These are phyloP conservation scores for Barypeithes pellucidus DNA, from an alignment of 2,888 invertebrate genomes.

Conservation along the genomic window DNA sequence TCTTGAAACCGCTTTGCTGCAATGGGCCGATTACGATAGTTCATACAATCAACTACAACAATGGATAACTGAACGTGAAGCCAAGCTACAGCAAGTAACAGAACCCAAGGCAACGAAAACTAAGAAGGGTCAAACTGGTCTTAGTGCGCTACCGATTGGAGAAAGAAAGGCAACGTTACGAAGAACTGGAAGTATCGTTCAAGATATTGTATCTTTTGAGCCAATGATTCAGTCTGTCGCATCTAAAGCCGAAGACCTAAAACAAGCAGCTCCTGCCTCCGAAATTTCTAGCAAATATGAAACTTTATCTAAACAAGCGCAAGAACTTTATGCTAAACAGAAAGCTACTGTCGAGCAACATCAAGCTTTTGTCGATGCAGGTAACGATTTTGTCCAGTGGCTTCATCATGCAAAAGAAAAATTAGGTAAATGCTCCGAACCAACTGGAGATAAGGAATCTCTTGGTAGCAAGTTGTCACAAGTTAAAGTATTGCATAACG, in stretches of 20 bases:
- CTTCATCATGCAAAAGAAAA: constrained; percentile 92
- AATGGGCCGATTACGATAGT: constrained; percentile 97
- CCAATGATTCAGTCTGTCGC: constrained; percentile 97
- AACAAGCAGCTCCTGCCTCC: constrained; percentile 91
- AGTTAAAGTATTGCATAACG: constrained; percentile 87
- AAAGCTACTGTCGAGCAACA: constrained; percentile 92
- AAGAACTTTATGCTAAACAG: constrained; percentile 90
- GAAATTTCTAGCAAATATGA: constrained; percentile 95
- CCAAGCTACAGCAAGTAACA: constrained; percentile 91
- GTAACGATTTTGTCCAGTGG: constrained; percentile 94
- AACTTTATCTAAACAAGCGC: constrained; percentile 90
- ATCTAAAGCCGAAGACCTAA: constrained; percentile 93
- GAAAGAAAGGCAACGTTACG: constrained; percentile 91
- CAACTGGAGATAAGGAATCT: constrained; percentile 92
- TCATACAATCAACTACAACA: constrained; percentile 93
- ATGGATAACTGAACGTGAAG: constrained; percentile 96
- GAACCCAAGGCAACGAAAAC: constrained; percentile 88
- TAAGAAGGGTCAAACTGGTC: constrained; percentile 84
- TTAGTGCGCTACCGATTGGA: constrained; percentile 85
- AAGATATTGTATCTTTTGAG: constrained; percentile 97
- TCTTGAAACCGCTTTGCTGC: constrained; percentile 89
- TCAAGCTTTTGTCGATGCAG: constrained; percentile 93
- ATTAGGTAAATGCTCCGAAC: constrained; percentile 92
- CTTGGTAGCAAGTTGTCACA: constrained; percentile 90
- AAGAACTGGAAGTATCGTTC: constrained; percentile 94